Base-by-base conservation (phyloP, 2,797 vertebrate species). In the Clarias fuscus region DNA sequence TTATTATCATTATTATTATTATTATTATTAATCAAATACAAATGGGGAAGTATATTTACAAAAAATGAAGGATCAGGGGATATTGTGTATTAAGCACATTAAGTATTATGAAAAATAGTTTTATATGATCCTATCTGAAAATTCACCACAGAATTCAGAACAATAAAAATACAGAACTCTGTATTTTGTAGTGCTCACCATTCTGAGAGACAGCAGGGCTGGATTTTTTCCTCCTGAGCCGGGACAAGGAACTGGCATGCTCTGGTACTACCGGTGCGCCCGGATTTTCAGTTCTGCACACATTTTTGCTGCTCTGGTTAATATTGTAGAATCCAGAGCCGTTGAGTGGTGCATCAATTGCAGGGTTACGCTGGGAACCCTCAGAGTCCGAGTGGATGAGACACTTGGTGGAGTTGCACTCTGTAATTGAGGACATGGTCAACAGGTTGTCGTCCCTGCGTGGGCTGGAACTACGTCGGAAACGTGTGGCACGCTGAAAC, bases 391-490 rank as follows among this genome's bases (percentile, higher is more conserved):
- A 84, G 6, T 95, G 96, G 71, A 97, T 90, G 40, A 97, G 94
- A 85, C 96, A 97, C 93, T 95, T 97, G 15, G 95, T 96, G 91
- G 97, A 98, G 92, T 95, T 93, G 91, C 94, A 94, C 86, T 96
- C 95, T 68, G 92, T 91, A 40, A 97, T 95, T 91, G 97, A 96
- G 1, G 97, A 95, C 95, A 96, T 95, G 65, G 96, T 95, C 33
- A 97, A 92, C 84, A 97, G 96, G 91, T 95, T 96, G 87, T 97
- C 97, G 0, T 96, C 96, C 75, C 95, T 96, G 56, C 92, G 92
- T 15, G 94, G 95, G 1, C 96, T 97, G 85, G 96, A 93, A 90
- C 96, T 96, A 56, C 96, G 94, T 15, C 95, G 96, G 90, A 97
- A 96, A 43, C 96, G 95, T 0, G 97, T 95, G 1, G 96, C 96